Percentiles rank a stretch among this genome's conserved stretches.
Conservation (phyloP, 2,888 invertebrate species). For the Strigamia maritima region DNA sequence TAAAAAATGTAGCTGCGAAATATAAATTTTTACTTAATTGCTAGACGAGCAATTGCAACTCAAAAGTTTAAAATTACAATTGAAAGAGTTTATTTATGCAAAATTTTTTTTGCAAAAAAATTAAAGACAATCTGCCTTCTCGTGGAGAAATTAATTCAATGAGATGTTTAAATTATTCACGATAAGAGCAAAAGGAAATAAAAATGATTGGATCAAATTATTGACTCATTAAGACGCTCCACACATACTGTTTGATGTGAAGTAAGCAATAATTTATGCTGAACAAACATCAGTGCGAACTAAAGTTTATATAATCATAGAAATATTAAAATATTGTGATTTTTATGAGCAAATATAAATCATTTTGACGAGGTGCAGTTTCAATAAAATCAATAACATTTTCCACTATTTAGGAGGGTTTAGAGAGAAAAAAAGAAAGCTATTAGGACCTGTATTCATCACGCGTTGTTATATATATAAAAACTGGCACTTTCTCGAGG, state of each 20-base stretch:
- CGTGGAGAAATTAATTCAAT: not conserved
- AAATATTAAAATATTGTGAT: not conserved
- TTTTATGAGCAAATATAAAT: not conserved
- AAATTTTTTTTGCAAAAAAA: not conserved
- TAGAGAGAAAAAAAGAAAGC: not conserved
- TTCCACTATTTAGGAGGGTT: not conserved
- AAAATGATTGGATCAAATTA: conserved; percentile 4
- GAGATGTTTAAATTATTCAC: conserved; percentile 4
- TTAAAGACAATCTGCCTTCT: not conserved
- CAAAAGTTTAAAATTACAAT: not conserved
- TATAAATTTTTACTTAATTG: too few relatives aligned
- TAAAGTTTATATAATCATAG: not conserved
- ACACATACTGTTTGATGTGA: not conserved
- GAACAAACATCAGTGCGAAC: not conserved
- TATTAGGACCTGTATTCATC: not conserved
- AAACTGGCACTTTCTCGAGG: not conserved
- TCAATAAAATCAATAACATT: not conserved
- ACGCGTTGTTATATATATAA: not conserved
- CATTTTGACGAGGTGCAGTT: not conserved
- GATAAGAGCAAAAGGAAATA: not conserved
- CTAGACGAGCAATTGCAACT: too few relatives aligned
- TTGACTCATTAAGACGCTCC: not conserved
- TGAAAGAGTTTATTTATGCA: not conserved
- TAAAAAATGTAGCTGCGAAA: too few relatives aligned
- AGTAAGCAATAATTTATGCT: not conserved